Percentiles rank a stretch among this genome's conserved stretches.
phyloP scores from a whole-genome alignment of 2,113 vertebrate genomes.

The Gymnobelideus leadbeateri region DNA sequence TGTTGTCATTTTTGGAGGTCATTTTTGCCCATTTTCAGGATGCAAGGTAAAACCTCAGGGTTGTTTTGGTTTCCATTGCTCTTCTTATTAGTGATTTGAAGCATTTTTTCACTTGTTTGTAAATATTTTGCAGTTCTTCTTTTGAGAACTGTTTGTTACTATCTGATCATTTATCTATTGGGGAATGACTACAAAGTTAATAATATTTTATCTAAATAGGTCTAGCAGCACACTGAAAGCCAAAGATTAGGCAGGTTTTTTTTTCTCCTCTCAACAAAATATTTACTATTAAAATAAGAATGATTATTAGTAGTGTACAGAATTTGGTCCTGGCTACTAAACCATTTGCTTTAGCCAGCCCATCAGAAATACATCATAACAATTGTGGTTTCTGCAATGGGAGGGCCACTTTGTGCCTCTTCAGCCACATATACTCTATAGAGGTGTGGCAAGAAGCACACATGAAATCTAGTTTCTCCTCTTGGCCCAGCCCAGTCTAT shows the following conservation, averaged over 20 bases:
- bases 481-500: background rate
- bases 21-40: no score
- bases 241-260: background rate
- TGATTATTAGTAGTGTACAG: background rate
- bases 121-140: background rate
- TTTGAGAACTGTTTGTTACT: background rate
- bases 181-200: background rate
- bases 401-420: background rate
- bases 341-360: background rate
- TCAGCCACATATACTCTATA: background rate
- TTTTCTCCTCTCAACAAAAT: background rate
- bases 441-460: constrained; percentile 22
- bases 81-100: background rate
- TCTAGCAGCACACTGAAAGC: background rate
- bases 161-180: background rate
- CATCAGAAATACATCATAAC: background rate
- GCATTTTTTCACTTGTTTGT: background rate
- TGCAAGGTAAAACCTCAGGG: background rate
- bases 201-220: background rate
- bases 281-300: background rate
- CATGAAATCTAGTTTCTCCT: constrained; percentile 18
- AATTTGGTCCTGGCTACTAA: background rate
- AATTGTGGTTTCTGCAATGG: background rate
- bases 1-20: background rate
- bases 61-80: background rate